Evolutionary conservation across 2,797 vertebrate species (phyloP), one percentile per base, ranked within the genome.

Genomic region (Masticophis lateralis): DNA sequence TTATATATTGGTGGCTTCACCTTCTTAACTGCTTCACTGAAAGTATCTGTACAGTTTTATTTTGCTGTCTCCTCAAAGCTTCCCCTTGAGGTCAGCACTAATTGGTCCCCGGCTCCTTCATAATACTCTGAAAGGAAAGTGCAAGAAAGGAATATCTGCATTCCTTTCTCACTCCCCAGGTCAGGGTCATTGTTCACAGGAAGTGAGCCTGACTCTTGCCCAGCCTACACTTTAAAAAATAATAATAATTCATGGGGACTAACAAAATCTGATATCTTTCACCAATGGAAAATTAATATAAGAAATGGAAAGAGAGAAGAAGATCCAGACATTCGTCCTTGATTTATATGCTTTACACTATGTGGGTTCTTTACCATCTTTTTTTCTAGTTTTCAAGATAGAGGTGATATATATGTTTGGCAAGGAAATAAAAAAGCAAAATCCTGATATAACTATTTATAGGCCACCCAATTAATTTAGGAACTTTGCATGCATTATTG

Each of bases 401-500:
- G 94, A 96, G 95, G 94, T 95, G 95, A 95, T 96, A 96, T 96
- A 96, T 95, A 95, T n/a, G 16, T 94, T 97, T 96, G 96, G 94
- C 96, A 96, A 97, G 94, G 94, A 95, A 95, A 94, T 96, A 96
- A 97, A 97, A 96, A 96, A 96, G 96, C 94, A 95, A 97, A 97
- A 97, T 96, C 96, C 95, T 97, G 96, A 95, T 96, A 95, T 97
- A 96, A 96, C 97, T 96, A 96, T 96, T 95, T 97, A 96, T 96
- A 97, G 96, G 95, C 96, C 96, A 97, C 94, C 89, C n/a, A 96
- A 94, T 97, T 97, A 96, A 91, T 95, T 96, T 97, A 95, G 96
- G 95, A 96, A 96, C 94, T 96, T 97, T 96, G 92, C 93, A 89
- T 95, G 96, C 96, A 96, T 97, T 97, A 91, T 92, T 92, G 51